phyloP scores from a whole-genome alignment of 2,888 invertebrate genomes.

The Drosophila kanekoi region DNA sequence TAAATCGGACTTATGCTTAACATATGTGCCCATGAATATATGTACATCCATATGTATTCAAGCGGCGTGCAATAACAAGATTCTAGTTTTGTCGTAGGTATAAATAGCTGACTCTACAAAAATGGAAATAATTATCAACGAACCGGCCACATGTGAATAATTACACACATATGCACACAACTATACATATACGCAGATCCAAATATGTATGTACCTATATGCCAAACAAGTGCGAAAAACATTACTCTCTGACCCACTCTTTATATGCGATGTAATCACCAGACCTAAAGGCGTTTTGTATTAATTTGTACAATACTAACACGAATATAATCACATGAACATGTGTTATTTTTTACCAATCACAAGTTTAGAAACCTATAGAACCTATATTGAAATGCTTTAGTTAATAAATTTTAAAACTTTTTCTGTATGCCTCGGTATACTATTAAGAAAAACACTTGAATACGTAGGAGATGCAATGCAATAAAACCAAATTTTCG shows the following conservation, averaged over 20 bases:
- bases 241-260: not conserved
- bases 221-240: conserved; percentile 39
- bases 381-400: not conserved
- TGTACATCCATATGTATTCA: conserved; percentile 7
- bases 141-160: conserved; percentile 28
- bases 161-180: conserved; percentile 2
- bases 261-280: not conserved
- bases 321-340: too few species aligned
- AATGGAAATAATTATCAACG: conserved; percentile 44
- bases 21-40: not conserved
- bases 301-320: not conserved
- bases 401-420: conserved; percentile 17
- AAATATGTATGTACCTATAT: not conserved
- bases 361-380: not conserved
- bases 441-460: not conserved
- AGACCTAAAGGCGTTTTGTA: not conserved
- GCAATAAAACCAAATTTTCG: not conserved
- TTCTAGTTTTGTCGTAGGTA: conserved; percentile 22
- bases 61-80: conserved; percentile 9
- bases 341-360: too few species aligned
- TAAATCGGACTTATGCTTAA: not conserved
- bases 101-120: conserved; percentile 41
- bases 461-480: not conserved
- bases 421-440: conserved; percentile 5
- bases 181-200: conserved; percentile 5